phyloP scores from a whole-genome alignment of 92 coral and sea anemone species.

The Pocillopora grandis region DNA sequence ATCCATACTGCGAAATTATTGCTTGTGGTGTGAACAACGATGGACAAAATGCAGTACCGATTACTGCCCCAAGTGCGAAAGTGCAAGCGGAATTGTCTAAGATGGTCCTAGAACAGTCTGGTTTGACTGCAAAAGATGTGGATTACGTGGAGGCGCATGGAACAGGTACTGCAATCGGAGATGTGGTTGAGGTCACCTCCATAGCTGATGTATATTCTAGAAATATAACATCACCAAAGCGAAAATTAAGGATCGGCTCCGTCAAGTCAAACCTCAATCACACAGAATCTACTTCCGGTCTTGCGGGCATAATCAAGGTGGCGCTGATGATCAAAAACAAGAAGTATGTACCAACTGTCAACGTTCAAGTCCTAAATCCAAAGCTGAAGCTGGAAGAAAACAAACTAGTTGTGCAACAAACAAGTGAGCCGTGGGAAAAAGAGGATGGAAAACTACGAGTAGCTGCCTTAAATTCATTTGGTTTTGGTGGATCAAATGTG shows the following conservation, averaged over 20 bases:
- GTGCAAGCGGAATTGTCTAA: slow-evolving; percentile 64
- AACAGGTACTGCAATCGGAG: slow-evolving; percentile 90
- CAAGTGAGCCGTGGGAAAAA: slow-evolving; percentile 41
- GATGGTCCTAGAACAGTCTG: slow-evolving; percentile 66
- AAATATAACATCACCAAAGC: slow-evolving; percentile 6
- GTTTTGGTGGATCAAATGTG: slow-evolving; percentile 70
- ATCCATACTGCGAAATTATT: slow-evolving; percentile 66
- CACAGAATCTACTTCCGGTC: slow-evolving; percentile 83
- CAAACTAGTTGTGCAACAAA: slow-evolving; percentile 18
- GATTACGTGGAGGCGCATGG: slow-evolving; percentile 87
- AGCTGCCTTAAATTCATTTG: slow-evolving; percentile 63
- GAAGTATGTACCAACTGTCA: slow-evolving; percentile 69
- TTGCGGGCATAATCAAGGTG: slow-evolving; percentile 79
- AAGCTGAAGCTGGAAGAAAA: slow-evolving; percentile 60
- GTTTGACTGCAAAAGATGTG: slow-evolving; percentile 52
- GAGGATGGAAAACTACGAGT: slow-evolving; percentile 52
- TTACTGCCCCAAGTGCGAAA: slow-evolving; percentile 77
- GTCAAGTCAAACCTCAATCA: slow-evolving; percentile 90
- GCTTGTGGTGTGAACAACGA: slow-evolving; percentile 88
- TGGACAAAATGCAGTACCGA: slow-evolving; percentile 87
- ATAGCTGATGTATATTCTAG: slow-evolving; percentile 69
- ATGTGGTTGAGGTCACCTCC: slow-evolving; percentile 73
- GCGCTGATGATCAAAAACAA: slow-evolving; percentile 71
- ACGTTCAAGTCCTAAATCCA: slow-evolving; percentile 59
- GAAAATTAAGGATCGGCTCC: slow-evolving; percentile 75